Evolutionary conservation across 2,888 invertebrate genomes (phyloP).

Genomic region (Cantharis lateralis): DNA sequence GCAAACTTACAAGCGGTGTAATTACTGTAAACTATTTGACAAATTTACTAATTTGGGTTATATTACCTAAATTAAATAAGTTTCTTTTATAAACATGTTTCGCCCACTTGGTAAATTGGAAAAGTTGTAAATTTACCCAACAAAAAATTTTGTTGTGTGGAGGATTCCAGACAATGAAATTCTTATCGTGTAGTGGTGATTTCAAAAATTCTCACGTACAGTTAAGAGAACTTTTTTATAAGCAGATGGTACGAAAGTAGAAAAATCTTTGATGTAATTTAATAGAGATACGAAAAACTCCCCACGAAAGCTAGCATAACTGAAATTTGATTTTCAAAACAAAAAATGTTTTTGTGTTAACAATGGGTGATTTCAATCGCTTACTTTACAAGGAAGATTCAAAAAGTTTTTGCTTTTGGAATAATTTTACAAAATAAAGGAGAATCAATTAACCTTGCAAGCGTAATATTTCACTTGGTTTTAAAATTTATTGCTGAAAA

Average conservation of each 20-base stretch:
- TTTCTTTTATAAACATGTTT: neutral
- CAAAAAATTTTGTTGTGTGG: neutral
- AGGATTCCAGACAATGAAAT: neutral
- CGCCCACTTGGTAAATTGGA: neutral
- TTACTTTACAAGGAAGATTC: neutral
- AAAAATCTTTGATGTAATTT: conserved; percentile 23
- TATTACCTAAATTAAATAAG: neutral
- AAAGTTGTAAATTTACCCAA: neutral
- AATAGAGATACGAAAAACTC: conserved; percentile 14
- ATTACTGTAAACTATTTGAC: neutral
- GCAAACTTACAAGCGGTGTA: neutral
- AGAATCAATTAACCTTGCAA: neutral
- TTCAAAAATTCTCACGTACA: conserved; percentile 20
- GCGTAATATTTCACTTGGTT: neutral
- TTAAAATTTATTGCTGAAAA: neutral
- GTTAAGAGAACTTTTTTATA: conserved; percentile 14
- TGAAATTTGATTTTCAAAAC: conserved; percentile 13
- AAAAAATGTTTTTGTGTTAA: neutral
- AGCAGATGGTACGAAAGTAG: conserved; percentile 12
- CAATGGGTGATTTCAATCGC: neutral
- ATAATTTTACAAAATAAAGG: neutral
- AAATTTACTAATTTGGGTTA: neutral
- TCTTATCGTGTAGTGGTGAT: neutral
- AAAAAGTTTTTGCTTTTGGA: neutral
- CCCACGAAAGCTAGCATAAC: conserved; percentile 11